Base-by-base conservation (phyloP, 2,797 vertebrate species). In the Gouania willdenowi region DNA sequence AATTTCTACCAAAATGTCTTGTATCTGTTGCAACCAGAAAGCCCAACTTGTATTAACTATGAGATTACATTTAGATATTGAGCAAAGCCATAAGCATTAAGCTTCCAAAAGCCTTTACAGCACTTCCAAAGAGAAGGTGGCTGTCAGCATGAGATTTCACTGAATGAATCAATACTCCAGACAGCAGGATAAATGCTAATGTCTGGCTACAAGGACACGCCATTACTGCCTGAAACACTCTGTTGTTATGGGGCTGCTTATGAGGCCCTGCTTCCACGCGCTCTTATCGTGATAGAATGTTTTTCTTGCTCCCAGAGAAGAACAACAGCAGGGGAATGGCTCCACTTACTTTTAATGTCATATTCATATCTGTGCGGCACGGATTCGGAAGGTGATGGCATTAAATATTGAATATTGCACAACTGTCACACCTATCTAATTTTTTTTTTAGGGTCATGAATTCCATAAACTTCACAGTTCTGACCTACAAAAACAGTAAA, bases 131-230 rank as follows among this genome's bases (percentile, higher is more conserved):
- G 51, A 17, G 29, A 52, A 27, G 23, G 39, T 48, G 49, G 41
- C 43, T 46, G 60, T 75, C 61, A 69, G 58, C 57, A 41, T 24
- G 35, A 39, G 40, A 31, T 45, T 68, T 67, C 36, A 48, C 38
- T 41, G 54, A 34, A 58, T 24, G 18, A 52, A 71, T 75, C 55
- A 66, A 72, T 68, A 66, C 9, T 14, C 25, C n/a, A 5, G 54
- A 66, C 37, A 59, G 49, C 29, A 37, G 24, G 29, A 56, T 51
- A 44, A 51, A 67, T 50, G 30, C 27, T 45, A 52, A 67, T 49
- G 58, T 50, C 47, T 64, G 34, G 10, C 40, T 18, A 16, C 41
- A 40, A 43, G 44, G 34, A 45, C 41, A 21, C 6, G 36, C 39
- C 27, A 37, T 26, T 40, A 41, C 34, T 46, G 26, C 28, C 13